Evolutionary conservation across 2,797 vertebrate genomes (phyloP).

Genomic region (Carcharodon carcharias): DNA sequence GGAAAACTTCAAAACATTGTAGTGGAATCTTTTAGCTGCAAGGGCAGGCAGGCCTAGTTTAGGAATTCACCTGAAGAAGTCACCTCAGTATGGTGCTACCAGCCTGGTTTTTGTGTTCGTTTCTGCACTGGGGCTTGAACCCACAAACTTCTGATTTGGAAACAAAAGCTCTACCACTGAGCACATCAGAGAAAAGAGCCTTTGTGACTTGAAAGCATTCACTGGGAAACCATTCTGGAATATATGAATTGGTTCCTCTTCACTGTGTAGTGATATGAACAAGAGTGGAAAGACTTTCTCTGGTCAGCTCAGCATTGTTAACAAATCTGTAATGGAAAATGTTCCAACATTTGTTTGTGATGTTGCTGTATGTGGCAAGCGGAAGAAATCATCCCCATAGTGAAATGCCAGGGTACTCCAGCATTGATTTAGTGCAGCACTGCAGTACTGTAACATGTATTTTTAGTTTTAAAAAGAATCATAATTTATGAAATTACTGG

Average conservation of each 20-base stretch:
- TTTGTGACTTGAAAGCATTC: background rate
- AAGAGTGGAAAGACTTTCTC: background rate
- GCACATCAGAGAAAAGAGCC: background rate
- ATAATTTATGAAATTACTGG: conserved; percentile 17
- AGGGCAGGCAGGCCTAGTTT: background rate
- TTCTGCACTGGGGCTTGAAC: background rate
- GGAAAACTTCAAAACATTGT: background rate
- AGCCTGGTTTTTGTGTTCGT: background rate
- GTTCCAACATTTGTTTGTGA: background rate
- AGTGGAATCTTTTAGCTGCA: background rate
- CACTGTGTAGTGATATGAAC: background rate
- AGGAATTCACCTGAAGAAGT: background rate
- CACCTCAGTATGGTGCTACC: background rate
- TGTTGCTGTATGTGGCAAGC: background rate
- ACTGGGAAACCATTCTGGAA: background rate
- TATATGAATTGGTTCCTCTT: background rate
- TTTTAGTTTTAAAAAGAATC: background rate
- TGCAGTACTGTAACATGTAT: background rate
- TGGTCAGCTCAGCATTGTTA: background rate
- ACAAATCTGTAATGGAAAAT: conserved; percentile 22
- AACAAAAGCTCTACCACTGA: background rate
- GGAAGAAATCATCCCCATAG: background rate
- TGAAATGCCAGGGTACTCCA: background rate
- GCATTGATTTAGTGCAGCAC: background rate
- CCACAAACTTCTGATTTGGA: background rate